Evolutionary conservation across 2,888 invertebrate species (phyloP), one percentile per base, ranked within the genome.

Genomic region (Metacarcinus magister): DNA sequence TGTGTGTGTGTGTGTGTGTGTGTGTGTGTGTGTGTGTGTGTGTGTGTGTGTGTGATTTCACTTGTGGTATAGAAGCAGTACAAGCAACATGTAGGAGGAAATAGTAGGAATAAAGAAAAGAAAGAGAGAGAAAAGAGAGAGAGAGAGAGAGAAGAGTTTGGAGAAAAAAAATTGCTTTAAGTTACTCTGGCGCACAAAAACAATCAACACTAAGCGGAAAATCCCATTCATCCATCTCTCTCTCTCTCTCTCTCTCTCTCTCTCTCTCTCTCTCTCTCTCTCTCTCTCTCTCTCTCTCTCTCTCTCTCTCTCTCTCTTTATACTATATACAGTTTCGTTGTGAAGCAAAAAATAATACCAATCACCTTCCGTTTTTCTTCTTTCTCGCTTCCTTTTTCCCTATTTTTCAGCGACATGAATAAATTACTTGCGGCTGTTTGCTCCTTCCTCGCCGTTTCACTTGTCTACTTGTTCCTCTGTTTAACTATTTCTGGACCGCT

Each of bases 181-280:
- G 67, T n/a, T 67, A 67, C 67, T 67, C n/a, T 67, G n/a, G 67
- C 67, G 67, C 67, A 67, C 67, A 67, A 67, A 67, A 67, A 67
- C 67, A 67, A n/a, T 67, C n/a, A 67, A 67, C 23, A 67, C n/a
- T 23, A n/a, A 67, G 67, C 67, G 67, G 67, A 67, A 67, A 67
- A 67, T 67, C 23, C 67, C n/a, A 67, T 67, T 67, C 67, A 67
- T 19, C 16, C 23, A 16, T 67, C 60, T 67, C 60, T 67, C 60
- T 67, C 60, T 67, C 60, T 67, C 60, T 67, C 60, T 67, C 67
- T n/a, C n/a, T 67, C 67, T 67, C 67, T 67, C 67, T 67, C 67
- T 67, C 67, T 67, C 67, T 67, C 67, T 67, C 54, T 67, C 67
- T 67, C 67, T 67, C 67, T 67, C 67, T 67, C 67, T 67, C 67